Evolutionary conservation across 2,888 invertebrate genomes (phyloP).

Genomic region (Agrochola circellaris): DNA sequence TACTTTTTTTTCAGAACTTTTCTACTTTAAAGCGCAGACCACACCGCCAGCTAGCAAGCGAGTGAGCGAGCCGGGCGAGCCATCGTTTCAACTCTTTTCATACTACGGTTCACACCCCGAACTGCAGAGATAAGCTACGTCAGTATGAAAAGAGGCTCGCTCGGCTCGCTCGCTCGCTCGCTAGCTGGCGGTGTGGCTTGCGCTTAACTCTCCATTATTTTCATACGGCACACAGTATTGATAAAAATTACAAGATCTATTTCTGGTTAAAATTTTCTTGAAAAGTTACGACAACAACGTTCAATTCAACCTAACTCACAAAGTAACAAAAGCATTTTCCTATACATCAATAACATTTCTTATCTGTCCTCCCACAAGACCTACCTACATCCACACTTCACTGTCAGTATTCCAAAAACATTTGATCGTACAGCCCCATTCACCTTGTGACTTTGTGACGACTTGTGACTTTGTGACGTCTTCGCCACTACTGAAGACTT

Average conservation of each 20-base stretch:
- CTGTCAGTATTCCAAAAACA: conserved; percentile 16
- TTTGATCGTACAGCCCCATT: conserved; percentile 13
- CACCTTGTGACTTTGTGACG: conserved; percentile 13
- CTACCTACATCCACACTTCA: conserved; percentile 1
- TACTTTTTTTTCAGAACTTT: background rate
- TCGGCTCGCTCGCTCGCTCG: too few species aligned
- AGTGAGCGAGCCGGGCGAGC: too few species aligned
- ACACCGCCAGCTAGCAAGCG: too few species aligned
- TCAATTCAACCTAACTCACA: background rate
- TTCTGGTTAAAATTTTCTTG: background rate
- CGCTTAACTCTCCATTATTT: too few species aligned
- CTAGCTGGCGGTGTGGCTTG: too few species aligned
- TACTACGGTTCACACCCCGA: too few species aligned
- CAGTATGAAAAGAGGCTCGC: too few species aligned
- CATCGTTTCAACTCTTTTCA: too few species aligned
- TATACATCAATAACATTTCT: conserved; percentile 13
- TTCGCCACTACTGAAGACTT: conserved; percentile 8
- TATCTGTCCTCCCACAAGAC: conserved; percentile 5
- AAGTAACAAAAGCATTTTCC: conserved; percentile 1
- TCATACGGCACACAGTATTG: background rate
- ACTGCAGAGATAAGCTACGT: too few species aligned
- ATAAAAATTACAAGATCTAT: background rate
- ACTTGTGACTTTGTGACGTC: conserved; percentile 26
- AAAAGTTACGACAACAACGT: background rate
- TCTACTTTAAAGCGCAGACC: too few species aligned